Evolutionary conservation across 2,113 vertebrate genomes (phyloP).

Genomic region (Bufo bufo): DNA sequence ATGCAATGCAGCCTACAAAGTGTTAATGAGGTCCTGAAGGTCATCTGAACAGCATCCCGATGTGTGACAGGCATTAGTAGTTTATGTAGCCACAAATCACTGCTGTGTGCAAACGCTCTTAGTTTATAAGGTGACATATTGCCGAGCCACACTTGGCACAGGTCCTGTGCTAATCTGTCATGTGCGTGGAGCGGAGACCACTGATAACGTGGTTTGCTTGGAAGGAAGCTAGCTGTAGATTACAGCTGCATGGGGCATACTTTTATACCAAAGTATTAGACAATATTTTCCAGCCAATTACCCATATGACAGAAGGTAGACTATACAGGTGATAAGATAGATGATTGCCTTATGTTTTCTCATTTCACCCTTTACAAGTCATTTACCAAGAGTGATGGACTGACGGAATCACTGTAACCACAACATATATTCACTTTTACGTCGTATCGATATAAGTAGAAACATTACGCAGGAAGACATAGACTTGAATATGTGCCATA

Average conservation of each 20-base stretch:
- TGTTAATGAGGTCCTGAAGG: conserved; percentile 25
- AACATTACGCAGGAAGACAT: neutral
- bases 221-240: neutral
- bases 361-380: conserved; percentile 42
- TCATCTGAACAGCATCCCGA: conserved; percentile 14
- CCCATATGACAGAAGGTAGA: conserved; percentile 48
- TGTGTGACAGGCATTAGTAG: conserved; percentile 3
- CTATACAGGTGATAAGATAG: conserved; percentile 45
- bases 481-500: neutral
- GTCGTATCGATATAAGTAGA: neutral
- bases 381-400: conserved; percentile 30
- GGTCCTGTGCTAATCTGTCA: conserved; percentile 32
- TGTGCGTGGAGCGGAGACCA: conserved; percentile 7
- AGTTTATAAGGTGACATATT: conserved; percentile 34
- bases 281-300: conserved; percentile 56
- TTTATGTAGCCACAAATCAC: conserved; percentile 35
- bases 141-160: conserved; percentile 27
- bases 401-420: neutral
- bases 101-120: conserved; percentile 15
- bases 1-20: neutral
- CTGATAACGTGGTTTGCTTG: conserved; percentile 21
- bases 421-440: conserved; percentile 8
- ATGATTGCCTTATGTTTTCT: conserved; percentile 33
- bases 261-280: conserved; percentile 34
- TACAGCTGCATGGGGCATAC: conserved; percentile 26